Conservation (phyloP, 2,888 invertebrate species). For the Linnaemya tessellans region DNA sequence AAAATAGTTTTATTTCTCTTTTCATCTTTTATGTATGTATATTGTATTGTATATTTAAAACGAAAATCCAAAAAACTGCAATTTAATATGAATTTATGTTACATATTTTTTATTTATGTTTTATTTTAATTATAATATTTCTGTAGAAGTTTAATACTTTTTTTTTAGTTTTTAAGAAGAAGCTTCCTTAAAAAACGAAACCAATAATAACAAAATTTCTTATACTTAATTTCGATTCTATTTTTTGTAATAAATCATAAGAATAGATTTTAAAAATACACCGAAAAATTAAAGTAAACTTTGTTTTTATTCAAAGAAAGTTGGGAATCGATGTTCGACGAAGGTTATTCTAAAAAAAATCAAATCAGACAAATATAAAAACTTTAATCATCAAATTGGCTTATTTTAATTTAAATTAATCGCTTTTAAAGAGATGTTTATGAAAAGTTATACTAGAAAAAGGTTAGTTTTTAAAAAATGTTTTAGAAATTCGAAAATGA, state of each 20-base stretch:
- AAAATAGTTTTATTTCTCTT: slow-evolving; percentile 40
- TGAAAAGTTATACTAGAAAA: too few species aligned
- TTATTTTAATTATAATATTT: slow-evolving; percentile 58
- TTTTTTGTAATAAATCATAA: slow-evolving; percentile 64
- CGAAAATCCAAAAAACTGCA: slow-evolving; percentile 50
- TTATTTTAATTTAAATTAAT: too few species aligned
- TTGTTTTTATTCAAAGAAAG: not conserved
- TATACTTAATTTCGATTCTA: slow-evolving; percentile 56
- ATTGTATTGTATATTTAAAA: slow-evolving; percentile 66
- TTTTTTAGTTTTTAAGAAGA: slow-evolving; percentile 58
- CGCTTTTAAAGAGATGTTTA: too few species aligned
- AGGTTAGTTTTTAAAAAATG: too few species aligned
- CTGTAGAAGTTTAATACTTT: slow-evolving; percentile 56
- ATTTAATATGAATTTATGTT: slow-evolving; percentile 70
- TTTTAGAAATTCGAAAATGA: too few species aligned
- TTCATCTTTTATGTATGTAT: slow-evolving; percentile 50
- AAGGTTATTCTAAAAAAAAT: too few species aligned
- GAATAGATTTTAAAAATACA: slow-evolving; percentile 63
- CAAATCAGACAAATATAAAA: too few species aligned
- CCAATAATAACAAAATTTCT: slow-evolving; percentile 50
- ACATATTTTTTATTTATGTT: slow-evolving; percentile 66
- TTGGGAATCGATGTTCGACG: not conserved
- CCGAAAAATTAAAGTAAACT: slow-evolving; percentile 12
- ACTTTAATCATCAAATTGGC: too few species aligned
- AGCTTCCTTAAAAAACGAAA: slow-evolving; percentile 57